Base-by-base conservation (phyloP, 2,888 invertebrate species). In the Leptopilina drosophilae region DNA sequence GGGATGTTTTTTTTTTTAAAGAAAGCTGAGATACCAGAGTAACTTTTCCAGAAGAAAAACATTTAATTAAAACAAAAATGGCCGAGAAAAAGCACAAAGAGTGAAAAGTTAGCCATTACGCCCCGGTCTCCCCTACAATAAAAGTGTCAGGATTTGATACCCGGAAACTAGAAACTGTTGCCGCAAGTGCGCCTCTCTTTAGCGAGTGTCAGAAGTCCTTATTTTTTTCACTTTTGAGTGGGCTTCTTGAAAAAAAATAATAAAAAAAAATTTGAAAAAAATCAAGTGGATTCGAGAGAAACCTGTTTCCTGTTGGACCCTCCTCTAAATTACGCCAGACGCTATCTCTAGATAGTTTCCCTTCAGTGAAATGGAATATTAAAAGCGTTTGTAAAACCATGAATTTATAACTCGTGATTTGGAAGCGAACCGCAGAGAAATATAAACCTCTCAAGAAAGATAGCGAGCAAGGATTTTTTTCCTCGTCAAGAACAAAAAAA, bases 201-300 rank as follows among this genome's bases (percentile, higher is more conserved):
- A 33, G 33, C 33, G 53, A 73, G 69, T 73, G 69, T 73, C 69
- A 69, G 67, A 69, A 69, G 67, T 69, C 46, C 49, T 20, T 69
- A 49, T 49, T 69, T 53, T 33, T 73, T 40, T 53, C 73, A 56
- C 26, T 56, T 73, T 59, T 73, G 73, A 56, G 73, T 73, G 56
- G 53, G 73, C 73, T 73, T 40, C 73, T 73, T 73, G 56, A 73
- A 73, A 73, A 49, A 49, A 49, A 49, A 49, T 11, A 49, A 49
- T 8, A 42, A 42, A 42, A 42, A 42, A 42, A 42, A 42, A 42
- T 8, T 8, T 5, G 5, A 42, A 49, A 49, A 49, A 56, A 73
- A 59, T 73, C 73, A 73, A 73, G 73, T 73, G 73, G 73, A 73
- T 73, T 73, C 56, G 73, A 73, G 56, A 73, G 73, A 73, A 73